Evolutionary conservation across 2,113 vertebrate genomes (phyloP).

Genomic region (Nettapus auritus): DNA sequence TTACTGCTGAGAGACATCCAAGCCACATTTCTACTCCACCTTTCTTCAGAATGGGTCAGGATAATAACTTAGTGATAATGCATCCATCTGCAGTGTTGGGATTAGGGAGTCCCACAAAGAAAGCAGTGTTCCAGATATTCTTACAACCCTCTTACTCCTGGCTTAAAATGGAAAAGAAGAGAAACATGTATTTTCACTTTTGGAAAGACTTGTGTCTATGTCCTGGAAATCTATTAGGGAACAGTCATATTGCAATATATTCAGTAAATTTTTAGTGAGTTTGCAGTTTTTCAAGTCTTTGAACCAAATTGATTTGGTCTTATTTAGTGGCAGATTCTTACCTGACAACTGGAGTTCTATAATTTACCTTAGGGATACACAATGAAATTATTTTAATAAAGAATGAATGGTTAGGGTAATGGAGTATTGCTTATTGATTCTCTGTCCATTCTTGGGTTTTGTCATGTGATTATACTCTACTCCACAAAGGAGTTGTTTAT

Average conservation of each 20-base stretch:
- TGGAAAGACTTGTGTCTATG: neutral
- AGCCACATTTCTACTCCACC: neutral
- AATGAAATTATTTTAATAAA: neutral
- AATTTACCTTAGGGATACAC: neutral
- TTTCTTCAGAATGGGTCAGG: neutral
- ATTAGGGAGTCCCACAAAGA: neutral
- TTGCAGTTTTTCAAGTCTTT: neutral
- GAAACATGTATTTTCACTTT: neutral
- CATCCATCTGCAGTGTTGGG: neutral
- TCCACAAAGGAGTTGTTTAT: neutral
- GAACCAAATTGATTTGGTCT: neutral
- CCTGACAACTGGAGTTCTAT: neutral
- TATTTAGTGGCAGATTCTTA: neutral
- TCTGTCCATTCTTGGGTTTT: neutral
- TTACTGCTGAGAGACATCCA: neutral
- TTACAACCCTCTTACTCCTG: neutral
- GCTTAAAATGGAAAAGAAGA: neutral
- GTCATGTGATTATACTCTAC: rapidly evolving
- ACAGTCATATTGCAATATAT: neutral
- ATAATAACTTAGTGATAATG: neutral
- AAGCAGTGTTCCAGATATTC: neutral
- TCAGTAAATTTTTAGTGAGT: neutral
- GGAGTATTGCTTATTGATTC: neutral
- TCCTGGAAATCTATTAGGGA: neutral
- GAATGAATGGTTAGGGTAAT: neutral